phyloP scores from a whole-genome alignment of 2,888 invertebrate species.

The Schrankia costaestrigalis region DNA sequence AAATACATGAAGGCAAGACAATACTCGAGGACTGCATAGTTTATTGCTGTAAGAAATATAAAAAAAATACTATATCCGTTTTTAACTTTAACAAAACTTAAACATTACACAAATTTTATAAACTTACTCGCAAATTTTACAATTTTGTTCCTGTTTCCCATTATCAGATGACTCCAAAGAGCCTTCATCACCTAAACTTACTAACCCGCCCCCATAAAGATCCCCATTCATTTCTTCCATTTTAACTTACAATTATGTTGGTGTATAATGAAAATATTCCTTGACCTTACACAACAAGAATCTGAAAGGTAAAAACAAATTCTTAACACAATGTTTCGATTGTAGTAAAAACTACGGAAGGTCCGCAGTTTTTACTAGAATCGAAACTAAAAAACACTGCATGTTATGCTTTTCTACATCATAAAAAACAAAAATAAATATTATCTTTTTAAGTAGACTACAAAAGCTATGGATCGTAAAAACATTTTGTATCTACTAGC shows the following conservation, averaged over 20 bases:
- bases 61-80: no score
- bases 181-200: slow-evolving; percentile 74
- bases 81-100: no score
- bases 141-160: slow-evolving; percentile 81
- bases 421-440: no score
- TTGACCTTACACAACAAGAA: slow-evolving; percentile 67
- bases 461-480: no score
- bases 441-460: no score
- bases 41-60: slow-evolving; percentile 80
- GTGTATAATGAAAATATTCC: slow-evolving; percentile 65
- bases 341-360: no score
- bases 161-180: slow-evolving; percentile 73
- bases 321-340: no score
- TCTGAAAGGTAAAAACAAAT: slow-evolving; percentile 41
- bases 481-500: no score
- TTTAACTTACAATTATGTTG: slow-evolving; percentile 74
- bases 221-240: slow-evolving; percentile 83
- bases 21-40: slow-evolving; percentile 90
- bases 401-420: no score
- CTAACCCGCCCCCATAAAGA: slow-evolving; percentile 73
- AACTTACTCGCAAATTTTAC: slow-evolving; percentile 84
- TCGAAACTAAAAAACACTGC: no score
- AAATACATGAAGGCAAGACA: slow-evolving; percentile 97
- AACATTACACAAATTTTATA: neutral
- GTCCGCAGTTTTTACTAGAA: no score